phyloP scores from a whole-genome alignment of 2,888 invertebrate species.

The Matsumyia berberina region DNA sequence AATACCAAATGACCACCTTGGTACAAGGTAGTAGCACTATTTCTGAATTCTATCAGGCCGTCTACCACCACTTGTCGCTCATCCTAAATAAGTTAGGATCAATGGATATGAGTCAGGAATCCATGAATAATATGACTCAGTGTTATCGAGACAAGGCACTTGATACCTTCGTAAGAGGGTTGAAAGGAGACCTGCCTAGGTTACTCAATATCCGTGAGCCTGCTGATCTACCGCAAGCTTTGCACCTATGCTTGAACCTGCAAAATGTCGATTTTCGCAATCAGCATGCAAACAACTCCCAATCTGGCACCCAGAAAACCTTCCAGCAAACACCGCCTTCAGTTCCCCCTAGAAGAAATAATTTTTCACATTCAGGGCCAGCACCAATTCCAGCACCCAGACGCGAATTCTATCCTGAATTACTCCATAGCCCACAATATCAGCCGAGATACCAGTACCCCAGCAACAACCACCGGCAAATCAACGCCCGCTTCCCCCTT shows the following conservation, averaged over 20 bases:
- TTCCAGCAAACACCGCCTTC: slow-evolving; percentile 1
- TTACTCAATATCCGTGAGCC: slow-evolving; percentile 9
- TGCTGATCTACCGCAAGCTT: slow-evolving; percentile 11
- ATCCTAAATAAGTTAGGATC: too few relatives aligned
- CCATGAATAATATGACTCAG: too few relatives aligned
- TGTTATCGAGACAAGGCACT: too few relatives aligned
- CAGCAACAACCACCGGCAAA: background rate
- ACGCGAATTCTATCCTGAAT: background rate
- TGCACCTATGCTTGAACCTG: slow-evolving; percentile 12
- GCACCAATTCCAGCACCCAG: background rate
- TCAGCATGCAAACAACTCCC: slow-evolving; percentile 11
- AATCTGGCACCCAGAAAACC: slow-evolving; percentile 1
- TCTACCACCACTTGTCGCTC: too few relatives aligned
- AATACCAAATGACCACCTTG: too few relatives aligned
- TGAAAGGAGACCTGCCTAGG: slow-evolving; percentile 19
- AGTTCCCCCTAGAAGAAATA: too few relatives aligned
- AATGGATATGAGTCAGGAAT: too few relatives aligned
- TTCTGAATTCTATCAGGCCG: too few relatives aligned
- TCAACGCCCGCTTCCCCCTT: background rate
- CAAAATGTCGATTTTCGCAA: too few relatives aligned
- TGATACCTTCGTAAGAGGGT: background rate
- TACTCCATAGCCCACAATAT: background rate
- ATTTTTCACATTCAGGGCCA: slow-evolving; percentile 7
- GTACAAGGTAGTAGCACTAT: too few relatives aligned
- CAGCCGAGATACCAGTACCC: background rate